phyloP scores from a whole-genome alignment of 2,113 vertebrate species.

The Cochlearius cochlearius region DNA sequence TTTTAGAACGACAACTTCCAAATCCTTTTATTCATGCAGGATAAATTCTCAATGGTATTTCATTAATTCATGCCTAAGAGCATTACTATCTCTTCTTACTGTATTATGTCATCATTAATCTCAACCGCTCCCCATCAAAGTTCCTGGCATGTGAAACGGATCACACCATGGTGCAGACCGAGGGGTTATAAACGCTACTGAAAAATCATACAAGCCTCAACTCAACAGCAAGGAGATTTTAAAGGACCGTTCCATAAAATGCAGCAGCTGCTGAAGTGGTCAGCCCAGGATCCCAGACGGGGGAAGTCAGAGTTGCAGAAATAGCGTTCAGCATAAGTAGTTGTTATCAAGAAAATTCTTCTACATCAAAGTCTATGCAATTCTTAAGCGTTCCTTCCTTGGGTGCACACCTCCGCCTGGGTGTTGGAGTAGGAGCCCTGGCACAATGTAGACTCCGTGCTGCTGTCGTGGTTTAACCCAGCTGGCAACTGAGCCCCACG shows the following conservation, averaged over 20 bases:
- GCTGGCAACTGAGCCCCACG: too few relatives aligned
- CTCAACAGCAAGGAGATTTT: neutral
- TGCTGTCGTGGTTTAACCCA: too few relatives aligned
- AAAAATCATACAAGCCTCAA: neutral
- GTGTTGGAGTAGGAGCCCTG: neutral
- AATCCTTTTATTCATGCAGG: conserved; percentile 48
- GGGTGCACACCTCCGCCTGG: neutral
- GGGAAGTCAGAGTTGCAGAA: neutral
- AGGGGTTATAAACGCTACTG: neutral
- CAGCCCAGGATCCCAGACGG: neutral
- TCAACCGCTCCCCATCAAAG: conserved; percentile 5
- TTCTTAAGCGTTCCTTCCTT: neutral
- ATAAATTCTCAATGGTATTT: conserved; percentile 49
- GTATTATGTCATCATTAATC: conserved; percentile 52
- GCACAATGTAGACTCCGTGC: neutral
- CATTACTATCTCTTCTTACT: conserved; percentile 50
- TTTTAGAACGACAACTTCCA: conserved; percentile 43
- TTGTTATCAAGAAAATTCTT: neutral
- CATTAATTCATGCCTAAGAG: conserved; percentile 52
- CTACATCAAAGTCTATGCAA: neutral
- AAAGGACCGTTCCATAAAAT: neutral
- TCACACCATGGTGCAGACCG: neutral
- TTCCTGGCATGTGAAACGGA: neutral
- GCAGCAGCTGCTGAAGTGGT: neutral
- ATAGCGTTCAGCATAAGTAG: neutral